Conservation (phyloP, 2,113 vertebrate species). For the Cranoglanis bouderius region DNA sequence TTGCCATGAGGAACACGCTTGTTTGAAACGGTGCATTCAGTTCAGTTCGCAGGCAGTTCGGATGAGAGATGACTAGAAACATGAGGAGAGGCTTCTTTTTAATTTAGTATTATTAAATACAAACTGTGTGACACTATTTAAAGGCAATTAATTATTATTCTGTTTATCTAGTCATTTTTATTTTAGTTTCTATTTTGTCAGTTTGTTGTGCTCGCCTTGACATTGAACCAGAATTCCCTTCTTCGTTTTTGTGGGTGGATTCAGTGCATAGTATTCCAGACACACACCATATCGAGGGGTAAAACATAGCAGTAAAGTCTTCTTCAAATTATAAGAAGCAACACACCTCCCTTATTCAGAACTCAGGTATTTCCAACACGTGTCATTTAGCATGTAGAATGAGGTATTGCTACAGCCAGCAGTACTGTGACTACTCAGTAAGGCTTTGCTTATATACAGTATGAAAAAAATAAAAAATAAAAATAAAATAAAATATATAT, state of each 20-base stretch:
- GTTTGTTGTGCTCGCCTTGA: slow-evolving; percentile 78
- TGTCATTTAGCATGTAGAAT: slow-evolving; percentile 61
- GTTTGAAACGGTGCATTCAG: slow-evolving; percentile 73
- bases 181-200: slow-evolving; percentile 65
- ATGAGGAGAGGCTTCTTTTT: slow-evolving; percentile 75
- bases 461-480: too few relatives aligned
- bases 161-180: slow-evolving; percentile 76
- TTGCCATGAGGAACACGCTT: slow-evolving; percentile 70
- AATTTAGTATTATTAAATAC: slow-evolving; percentile 84
- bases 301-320: slow-evolving; percentile 51
- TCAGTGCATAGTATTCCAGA: slow-evolving; percentile 67
- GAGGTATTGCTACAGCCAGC: slow-evolving; percentile 53
- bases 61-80: slow-evolving; percentile 58
- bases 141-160: slow-evolving; percentile 79
- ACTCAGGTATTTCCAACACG: slow-evolving; percentile 78
- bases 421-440: slow-evolving; percentile 43
- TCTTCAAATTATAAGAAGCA: slow-evolving; percentile 56
- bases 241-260: slow-evolving; percentile 66
- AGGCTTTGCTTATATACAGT: slow-evolving; percentile 45
- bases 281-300: slow-evolving; percentile 59
- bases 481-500: too few relatives aligned
- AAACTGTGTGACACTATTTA: slow-evolving; percentile 85
- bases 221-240: slow-evolving; percentile 55
- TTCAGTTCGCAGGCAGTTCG: slow-evolving; percentile 63
- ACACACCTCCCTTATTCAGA: slow-evolving; percentile 68